Conservation (phyloP, 2,113 vertebrate species). For the Prinia subflava region DNA sequence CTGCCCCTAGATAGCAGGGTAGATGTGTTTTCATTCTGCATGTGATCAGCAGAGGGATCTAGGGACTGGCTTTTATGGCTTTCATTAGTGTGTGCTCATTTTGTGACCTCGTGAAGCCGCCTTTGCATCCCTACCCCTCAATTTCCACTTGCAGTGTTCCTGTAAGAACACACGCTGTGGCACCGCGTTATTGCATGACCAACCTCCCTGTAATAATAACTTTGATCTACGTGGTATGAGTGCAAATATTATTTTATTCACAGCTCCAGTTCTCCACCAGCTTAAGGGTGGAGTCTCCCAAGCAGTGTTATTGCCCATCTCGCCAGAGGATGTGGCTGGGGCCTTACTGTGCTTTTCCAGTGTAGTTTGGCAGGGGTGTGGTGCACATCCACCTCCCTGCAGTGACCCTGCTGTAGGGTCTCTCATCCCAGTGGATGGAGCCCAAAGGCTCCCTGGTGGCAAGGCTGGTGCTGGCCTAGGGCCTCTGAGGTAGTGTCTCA, state of each 20-base stretch:
- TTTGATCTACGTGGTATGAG: neutral
- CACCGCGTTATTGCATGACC: neutral
- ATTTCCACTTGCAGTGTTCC: neutral
- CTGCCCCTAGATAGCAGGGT: neutral
- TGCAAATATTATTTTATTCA: constrained; percentile 39
- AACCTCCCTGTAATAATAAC: neutral
- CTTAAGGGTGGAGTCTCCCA: constrained; percentile 32
- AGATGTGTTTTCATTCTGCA: neutral
- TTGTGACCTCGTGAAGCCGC: neutral
- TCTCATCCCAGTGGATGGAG: neutral
- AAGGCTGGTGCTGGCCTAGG: neutral
- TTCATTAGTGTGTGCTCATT: neutral
- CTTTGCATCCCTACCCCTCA: neutral
- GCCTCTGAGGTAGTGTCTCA: neutral
- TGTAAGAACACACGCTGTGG: neutral
- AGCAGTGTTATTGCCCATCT: neutral
- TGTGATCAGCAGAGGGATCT: neutral
- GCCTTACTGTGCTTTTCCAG: constrained; percentile 21
- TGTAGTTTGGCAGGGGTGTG: neutral
- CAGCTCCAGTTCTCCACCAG: neutral
- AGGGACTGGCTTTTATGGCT: neutral
- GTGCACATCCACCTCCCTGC: neutral
- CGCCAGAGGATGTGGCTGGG: constrained; percentile 27
- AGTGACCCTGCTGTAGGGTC: neutral
- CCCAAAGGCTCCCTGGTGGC: neutral